A percentile compares a stretch with the other conserved stretches of the same genome.
phyloP scores from a whole-genome alignment of 2,113 vertebrate genomes.

The Gymnarchus niloticus region DNA sequence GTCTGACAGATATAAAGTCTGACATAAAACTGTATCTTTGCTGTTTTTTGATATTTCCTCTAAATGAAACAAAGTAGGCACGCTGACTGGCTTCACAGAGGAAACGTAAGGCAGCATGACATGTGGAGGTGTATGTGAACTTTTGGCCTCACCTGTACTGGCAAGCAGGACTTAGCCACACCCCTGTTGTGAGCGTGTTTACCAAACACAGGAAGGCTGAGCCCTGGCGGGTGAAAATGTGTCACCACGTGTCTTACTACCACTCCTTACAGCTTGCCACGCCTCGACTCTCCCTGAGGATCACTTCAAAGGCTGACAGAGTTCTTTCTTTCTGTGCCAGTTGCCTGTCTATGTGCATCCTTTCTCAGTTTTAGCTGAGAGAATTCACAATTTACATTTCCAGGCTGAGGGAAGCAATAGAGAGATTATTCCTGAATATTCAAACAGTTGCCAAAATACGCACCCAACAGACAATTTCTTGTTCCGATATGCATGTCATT shows the following conservation, averaged over 20 bases:
- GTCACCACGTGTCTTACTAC: background rate
- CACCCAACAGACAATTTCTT: background rate
- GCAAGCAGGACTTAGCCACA: background rate
- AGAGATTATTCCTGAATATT: background rate
- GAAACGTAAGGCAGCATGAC: no score
- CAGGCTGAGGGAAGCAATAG: background rate
- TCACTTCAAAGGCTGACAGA: no score
- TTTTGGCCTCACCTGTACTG: no score
- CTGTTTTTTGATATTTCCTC: no score
- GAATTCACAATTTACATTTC: background rate
- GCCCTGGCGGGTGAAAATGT: background rate
- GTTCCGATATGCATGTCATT: background rate
- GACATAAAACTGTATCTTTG: no score
- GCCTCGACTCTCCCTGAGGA: background rate
- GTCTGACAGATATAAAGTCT: no score
- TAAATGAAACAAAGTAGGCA: no score
- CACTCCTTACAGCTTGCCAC: background rate
- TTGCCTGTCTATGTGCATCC: background rate
- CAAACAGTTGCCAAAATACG: background rate
- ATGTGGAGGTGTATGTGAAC: no score
- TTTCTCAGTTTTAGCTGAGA: background rate
- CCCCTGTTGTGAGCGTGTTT: background rate
- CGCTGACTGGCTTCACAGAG: no score
- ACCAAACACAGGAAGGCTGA: conserved; percentile 1
- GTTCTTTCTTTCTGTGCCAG: background rate